Percentiles rank a stretch among this genome's conserved stretches.
phyloP scores from a whole-genome alignment of 2,888 invertebrate species.

The Nebria brevicollis region DNA sequence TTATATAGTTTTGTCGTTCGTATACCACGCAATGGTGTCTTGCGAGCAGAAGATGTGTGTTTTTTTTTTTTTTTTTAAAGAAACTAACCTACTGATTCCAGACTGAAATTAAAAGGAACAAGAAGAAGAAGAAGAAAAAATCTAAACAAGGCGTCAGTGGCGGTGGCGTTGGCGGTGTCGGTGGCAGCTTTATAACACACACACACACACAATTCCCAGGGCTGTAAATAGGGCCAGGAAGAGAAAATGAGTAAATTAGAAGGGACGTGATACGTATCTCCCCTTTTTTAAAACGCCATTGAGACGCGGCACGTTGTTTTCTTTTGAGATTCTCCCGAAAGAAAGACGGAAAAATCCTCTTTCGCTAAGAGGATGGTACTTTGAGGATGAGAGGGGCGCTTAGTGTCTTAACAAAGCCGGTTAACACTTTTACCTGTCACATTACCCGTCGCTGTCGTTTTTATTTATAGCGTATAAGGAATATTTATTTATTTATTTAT shows the following conservation, averaged over 20 bases:
- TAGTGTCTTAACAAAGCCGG: neutral
- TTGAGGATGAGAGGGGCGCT: neutral
- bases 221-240: conserved; percentile 74
- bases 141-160: too few species aligned
- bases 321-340: neutral
- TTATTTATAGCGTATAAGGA: neutral
- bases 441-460: neutral
- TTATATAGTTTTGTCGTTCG: neutral
- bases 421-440: neutral
- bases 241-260: conserved; percentile 76
- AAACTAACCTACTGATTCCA: too few species aligned
- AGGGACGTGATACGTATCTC: conserved; percentile 75
- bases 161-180: conserved; percentile 56
- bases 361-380: neutral
- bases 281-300: conserved; percentile 64
- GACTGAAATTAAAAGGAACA: too few species aligned
- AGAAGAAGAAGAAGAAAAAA: too few species aligned
- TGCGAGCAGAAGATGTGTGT: too few species aligned
- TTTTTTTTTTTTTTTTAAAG: too few species aligned
- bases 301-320: neutral
- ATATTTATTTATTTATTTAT: too few species aligned
- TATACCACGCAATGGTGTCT: too few species aligned
- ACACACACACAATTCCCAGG: conserved; percentile 50
- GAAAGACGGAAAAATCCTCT: neutral
- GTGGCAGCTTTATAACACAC: conserved; percentile 44